Evolutionary conservation across 2,797 vertebrate genomes (phyloP).

Genomic region (Lepidocolaptes lacrymiger): DNA sequence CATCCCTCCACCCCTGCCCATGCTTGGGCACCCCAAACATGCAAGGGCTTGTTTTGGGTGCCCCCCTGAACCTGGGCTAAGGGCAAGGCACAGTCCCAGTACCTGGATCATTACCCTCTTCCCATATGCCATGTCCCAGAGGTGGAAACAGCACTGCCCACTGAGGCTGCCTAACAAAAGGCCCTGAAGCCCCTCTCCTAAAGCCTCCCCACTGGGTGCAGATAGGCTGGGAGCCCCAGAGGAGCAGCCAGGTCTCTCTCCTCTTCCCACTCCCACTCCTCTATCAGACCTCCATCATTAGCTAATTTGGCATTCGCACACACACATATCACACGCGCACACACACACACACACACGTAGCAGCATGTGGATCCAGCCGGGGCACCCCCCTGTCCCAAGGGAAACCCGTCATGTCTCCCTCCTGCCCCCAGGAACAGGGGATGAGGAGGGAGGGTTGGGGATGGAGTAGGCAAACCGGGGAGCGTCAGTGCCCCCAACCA

Average conservation of each 20-base stretch:
- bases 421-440: not conserved
- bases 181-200: not conserved
- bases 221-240: rapidly evolving
- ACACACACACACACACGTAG: conserved; percentile 61
- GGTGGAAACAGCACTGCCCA: not conserved
- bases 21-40: not conserved
- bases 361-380: conserved; percentile 62
- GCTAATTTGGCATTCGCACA: not conserved
- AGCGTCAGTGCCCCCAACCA: not conserved
- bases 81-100: not conserved
- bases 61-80: not conserved
- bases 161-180: not conserved
- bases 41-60: not conserved
- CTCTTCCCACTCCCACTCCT: rapidly evolving
- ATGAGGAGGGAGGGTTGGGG: not conserved
- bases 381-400: not conserved
- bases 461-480: not conserved
- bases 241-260: not conserved
- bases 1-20: not conserved
- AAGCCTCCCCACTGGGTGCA: not conserved
- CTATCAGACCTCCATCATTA: not conserved
- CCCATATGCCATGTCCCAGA: not conserved
- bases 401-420: not conserved
- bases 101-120: not conserved
- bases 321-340: not conserved